A percentile compares a stretch with the other conserved stretches of the same genome.
Conservation (phyloP, 2,113 vertebrate genomes). For the Dasyprocta punctata region DNA sequence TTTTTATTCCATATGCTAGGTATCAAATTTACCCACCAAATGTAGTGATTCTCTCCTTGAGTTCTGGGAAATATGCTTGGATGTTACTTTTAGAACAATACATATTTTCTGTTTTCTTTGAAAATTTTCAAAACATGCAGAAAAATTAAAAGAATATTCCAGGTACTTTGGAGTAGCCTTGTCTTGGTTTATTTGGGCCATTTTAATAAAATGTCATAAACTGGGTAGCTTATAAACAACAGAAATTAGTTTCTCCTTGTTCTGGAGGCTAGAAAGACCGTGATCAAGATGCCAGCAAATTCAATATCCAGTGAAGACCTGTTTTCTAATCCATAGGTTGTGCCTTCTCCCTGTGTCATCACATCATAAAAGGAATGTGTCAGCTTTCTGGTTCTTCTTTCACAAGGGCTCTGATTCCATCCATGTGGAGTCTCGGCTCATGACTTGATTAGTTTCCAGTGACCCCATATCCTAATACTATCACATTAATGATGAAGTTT, state of each 20-base stretch:
- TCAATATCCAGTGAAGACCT: background rate
- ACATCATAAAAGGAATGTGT: background rate
- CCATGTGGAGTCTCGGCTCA: background rate
- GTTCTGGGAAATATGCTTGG: background rate
- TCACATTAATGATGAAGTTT: background rate
- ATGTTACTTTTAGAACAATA: background rate
- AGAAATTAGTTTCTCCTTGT: background rate
- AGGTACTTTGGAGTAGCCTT: background rate
- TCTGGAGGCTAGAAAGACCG: background rate
- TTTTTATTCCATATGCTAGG: background rate
- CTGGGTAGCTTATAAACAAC: background rate
- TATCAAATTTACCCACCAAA: background rate
- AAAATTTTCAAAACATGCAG: background rate
- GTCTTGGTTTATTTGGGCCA: background rate
- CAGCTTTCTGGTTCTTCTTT: background rate
- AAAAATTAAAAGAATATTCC: conserved; percentile 12
- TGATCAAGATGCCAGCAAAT: background rate
- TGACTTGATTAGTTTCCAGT: background rate
- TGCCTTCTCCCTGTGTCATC: background rate
- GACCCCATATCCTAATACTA: background rate
- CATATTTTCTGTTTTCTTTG: conserved; percentile 17
- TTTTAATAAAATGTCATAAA: background rate
- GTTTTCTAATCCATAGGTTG: background rate
- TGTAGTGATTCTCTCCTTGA: background rate
- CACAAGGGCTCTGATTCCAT: background rate